phyloP scores from a whole-genome alignment of 2,797 vertebrate genomes.

The Gephyroberyx darwinii region DNA sequence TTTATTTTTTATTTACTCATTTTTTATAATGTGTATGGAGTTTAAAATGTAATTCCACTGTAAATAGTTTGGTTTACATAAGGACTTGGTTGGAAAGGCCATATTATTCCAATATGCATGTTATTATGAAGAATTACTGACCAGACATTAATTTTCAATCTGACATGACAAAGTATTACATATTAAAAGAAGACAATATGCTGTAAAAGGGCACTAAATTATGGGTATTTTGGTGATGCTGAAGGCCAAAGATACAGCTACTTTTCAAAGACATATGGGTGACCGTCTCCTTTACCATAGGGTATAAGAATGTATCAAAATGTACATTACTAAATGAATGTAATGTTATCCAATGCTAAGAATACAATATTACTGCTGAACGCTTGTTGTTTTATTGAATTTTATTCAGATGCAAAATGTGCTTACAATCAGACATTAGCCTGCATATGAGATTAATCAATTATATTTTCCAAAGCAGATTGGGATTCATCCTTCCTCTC shows the following conservation, averaged over 20 bases:
- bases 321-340: constrained; percentile 76
- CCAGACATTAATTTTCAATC: constrained; percentile 66
- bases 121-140: constrained; percentile 64
- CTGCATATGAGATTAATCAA: constrained; percentile 21
- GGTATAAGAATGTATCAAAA: constrained; percentile 72
- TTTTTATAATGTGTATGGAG: constrained; percentile 77
- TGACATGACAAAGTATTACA: constrained; percentile 65
- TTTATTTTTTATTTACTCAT: constrained; percentile 83
- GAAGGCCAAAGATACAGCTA: constrained; percentile 79
- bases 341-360: constrained; percentile 66
- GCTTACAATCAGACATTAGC: constrained; percentile 26
- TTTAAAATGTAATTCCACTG: constrained; percentile 71
- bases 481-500: constrained; percentile 7
- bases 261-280: constrained; percentile 61
- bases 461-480: constrained; percentile 18
- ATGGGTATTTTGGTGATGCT: constrained; percentile 67
- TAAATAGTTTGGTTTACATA: constrained; percentile 77
- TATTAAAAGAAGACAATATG: constrained; percentile 63
- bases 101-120: constrained; percentile 79
- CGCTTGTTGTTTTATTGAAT: constrained; percentile 36
- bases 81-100: constrained; percentile 71
- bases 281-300: constrained; percentile 68
- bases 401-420: constrained; percentile 55
- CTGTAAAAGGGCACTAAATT: constrained; percentile 67
- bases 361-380: constrained; percentile 67